Conservation (phyloP, 2,888 invertebrate species). For the Panopea generosa region DNA sequence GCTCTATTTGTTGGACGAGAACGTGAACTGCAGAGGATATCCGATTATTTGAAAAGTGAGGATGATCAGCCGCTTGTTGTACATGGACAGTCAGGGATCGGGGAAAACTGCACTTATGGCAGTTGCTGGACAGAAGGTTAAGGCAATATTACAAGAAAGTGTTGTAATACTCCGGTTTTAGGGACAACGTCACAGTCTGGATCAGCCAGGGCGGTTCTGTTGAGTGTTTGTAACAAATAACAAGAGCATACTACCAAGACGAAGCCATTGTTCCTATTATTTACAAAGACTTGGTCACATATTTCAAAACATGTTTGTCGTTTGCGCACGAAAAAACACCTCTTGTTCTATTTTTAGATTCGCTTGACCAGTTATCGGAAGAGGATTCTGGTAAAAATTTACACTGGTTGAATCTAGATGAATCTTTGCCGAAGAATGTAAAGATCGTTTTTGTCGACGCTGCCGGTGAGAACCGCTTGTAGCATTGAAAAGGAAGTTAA, state of each 20-base stretch:
- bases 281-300: conserved; percentile 16
- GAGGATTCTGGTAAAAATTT: conserved; percentile 68
- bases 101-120: conserved; percentile 80
- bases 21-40: conserved; percentile 19
- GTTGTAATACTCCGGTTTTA: conserved; percentile 61
- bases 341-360: conserved; percentile 69
- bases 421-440: conserved; percentile 63
- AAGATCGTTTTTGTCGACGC: conserved; percentile 67
- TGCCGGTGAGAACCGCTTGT: conserved; percentile 71
- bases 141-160: conserved; percentile 19
- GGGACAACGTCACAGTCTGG: conserved; percentile 68
- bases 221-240: conserved; percentile 66
- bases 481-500: conserved; percentile 59
- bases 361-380: too few species aligned
- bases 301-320: conserved; percentile 21
- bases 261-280: conserved; percentile 13
- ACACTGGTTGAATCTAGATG: conserved; percentile 68
- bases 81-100: conserved; percentile 73
- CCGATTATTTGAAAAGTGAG: conserved; percentile 21
- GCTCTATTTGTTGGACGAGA: conserved; percentile 32
- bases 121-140: conserved; percentile 15
- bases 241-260: conserved; percentile 19
- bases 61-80: conserved; percentile 66
- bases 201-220: conserved; percentile 40
- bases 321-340: conserved; percentile 49